Base-by-base conservation (phyloP, 2,888 invertebrate species). In the Eulithis prunata region DNA sequence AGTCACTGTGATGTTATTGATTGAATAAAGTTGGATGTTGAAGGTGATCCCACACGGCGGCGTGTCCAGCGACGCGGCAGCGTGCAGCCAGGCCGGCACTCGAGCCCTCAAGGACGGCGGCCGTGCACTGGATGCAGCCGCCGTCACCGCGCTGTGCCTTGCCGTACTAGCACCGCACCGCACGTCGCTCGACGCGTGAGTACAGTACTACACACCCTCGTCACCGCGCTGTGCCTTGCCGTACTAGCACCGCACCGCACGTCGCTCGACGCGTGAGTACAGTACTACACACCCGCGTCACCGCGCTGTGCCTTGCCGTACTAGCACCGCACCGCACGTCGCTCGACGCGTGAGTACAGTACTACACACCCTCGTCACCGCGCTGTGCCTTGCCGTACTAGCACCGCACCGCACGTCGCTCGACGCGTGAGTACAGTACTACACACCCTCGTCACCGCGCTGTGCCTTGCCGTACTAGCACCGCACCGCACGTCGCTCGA, bases 171-270 rank as follows among this genome's bases (percentile, higher is more conserved):
- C 95, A 73, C 96, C 96, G 58, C 96, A 97, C 79, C 91, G 94
- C 74, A 95, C 96, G 38, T 95, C 97, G 45, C 89, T 97, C 49
- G 97, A 97, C 82, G 96, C 96, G 97, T 97, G 87, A 86, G 94
- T 88, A 65, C 47, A 66, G 14, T 7, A 49, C 46, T 41, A 41
- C 41, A n/a, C 95, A 95, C 86, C 95, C 97, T 28, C 93, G 96
- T 0, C 91, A 97, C 97, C 63, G 95, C 96, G 45, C 41, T 47
- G 13, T 14, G 14, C 47, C 45, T 12, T 4, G 94, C 96, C 32
- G 32, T 32, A 32, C 32, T 32, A 32, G 32, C 6, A 6, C 32
- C 32, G 32, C 32, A 6, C 4, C 32, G 32, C 32, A 32, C 32
- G 2, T 32, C 32, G 32, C 32, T 32, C 32, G 32, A 32, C 32